Percentiles rank a stretch among this genome's conserved stretches.
phyloP scores from a whole-genome alignment of 2,113 vertebrate species.

The Cyanoderma ruficeps region DNA sequence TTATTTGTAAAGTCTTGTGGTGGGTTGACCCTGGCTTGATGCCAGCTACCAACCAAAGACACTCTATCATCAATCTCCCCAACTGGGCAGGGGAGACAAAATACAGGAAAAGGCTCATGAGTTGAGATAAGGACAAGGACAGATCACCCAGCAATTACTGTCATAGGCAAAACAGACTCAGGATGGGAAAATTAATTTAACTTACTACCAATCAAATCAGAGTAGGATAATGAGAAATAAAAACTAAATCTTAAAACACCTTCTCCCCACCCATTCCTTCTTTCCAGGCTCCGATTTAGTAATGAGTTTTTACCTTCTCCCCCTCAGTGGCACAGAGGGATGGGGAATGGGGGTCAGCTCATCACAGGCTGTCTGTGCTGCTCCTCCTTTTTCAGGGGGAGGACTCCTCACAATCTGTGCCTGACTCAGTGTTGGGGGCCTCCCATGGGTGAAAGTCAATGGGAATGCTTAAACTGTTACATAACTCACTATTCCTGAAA shows the following conservation, averaged over 20 bases:
- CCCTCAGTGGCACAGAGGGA: rapidly evolving
- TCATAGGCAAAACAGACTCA: not conserved
- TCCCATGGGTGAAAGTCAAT: not conserved
- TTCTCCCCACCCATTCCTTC: not conserved
- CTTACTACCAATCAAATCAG: not conserved
- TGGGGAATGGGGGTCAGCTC: not conserved
- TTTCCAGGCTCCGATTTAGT: not conserved
- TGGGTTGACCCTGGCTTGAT: not conserved
- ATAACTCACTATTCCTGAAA: not conserved
- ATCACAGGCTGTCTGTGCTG: not conserved
- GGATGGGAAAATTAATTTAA: not conserved
- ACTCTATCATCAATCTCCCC: not conserved
- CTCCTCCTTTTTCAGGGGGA: not conserved
- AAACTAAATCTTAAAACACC: not conserved
- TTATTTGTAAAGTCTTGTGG: not conserved
- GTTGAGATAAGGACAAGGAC: not conserved
- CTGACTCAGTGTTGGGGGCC: rapidly evolving
- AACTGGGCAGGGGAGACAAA: not conserved
- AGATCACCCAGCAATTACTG: not conserved
- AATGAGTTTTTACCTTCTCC: not conserved
- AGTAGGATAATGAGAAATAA: not conserved
- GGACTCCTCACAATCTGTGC: not conserved
- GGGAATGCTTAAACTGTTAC: not conserved
- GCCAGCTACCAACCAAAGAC: not conserved
- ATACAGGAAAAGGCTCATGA: not conserved